phyloP scores from a whole-genome alignment of 2,888 invertebrate genomes.

The Hemaris fuciformis region DNA sequence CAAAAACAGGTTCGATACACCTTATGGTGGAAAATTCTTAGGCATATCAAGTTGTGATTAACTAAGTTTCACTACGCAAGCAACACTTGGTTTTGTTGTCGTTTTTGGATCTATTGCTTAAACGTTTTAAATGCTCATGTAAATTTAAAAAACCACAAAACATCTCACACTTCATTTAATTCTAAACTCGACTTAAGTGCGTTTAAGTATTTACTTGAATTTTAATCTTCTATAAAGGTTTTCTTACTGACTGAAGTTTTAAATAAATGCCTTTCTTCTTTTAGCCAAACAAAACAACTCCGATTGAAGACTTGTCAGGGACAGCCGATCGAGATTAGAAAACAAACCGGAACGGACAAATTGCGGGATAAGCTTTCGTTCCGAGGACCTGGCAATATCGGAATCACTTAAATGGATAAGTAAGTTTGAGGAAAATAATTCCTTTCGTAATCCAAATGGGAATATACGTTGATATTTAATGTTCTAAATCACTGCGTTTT shows the following conservation, averaged over 20 bases:
- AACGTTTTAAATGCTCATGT: too few relatives aligned
- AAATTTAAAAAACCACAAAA: too few relatives aligned
- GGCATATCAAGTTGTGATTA: too few relatives aligned
- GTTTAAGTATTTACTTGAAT: not conserved
- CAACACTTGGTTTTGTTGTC: too few relatives aligned
- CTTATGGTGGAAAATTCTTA: too few relatives aligned
- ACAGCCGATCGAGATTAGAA: not conserved
- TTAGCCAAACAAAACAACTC: not conserved
- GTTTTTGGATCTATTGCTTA: too few relatives aligned
- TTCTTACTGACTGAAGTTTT: not conserved
- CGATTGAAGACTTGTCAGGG: not conserved
- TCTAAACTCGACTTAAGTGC: too few relatives aligned
- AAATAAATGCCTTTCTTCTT: not conserved
- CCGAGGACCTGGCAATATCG: not conserved
- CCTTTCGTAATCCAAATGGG: not conserved
- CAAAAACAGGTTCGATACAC: too few relatives aligned
- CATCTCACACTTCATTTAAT: too few relatives aligned
- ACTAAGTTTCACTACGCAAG: too few relatives aligned
- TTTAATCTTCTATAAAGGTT: not conserved
- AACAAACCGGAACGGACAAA: not conserved
- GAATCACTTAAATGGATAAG: not conserved
- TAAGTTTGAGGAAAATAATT: not conserved
- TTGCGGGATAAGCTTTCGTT: not conserved
- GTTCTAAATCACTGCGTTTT: not conserved
- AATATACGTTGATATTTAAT: not conserved